These are phyloP conservation scores for Myanophis thanlyinensis DNA, from an alignment of 2,113 vertebrate species.

Conservation along the genomic window DNA sequence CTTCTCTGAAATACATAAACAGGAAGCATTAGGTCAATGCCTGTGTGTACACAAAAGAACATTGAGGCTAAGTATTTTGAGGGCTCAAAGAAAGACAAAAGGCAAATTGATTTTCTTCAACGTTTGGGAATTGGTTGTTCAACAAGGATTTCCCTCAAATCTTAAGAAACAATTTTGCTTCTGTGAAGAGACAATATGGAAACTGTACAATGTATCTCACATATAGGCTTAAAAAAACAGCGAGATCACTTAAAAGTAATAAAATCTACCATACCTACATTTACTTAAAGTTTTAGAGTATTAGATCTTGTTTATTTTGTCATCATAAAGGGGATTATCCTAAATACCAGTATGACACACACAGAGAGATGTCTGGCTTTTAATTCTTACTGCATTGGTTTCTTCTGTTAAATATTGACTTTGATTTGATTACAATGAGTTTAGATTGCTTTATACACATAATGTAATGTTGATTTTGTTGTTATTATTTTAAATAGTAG, in stretches of 20 bases:
- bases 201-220: background rate
- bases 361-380: background rate
- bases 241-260: background rate
- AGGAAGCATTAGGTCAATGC: background rate
- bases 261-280: background rate
- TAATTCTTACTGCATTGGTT: background rate
- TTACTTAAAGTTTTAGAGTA: background rate
- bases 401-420: background rate
- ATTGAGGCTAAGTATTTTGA: background rate
- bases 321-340: background rate
- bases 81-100: no score
- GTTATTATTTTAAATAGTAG: background rate
- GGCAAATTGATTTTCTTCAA: background rate
- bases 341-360: background rate
- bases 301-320: background rate
- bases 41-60: background rate
- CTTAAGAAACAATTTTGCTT: background rate
- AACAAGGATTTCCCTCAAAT: background rate
- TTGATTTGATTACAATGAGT: background rate
- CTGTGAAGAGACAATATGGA: background rate
- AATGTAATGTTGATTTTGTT: background rate
- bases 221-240: background rate
- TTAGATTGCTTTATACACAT: background rate
- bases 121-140: background rate
- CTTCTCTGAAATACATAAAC: background rate